Base-by-base conservation (phyloP, 2,113 vertebrate species). In the Psettodes erumei region DNA sequence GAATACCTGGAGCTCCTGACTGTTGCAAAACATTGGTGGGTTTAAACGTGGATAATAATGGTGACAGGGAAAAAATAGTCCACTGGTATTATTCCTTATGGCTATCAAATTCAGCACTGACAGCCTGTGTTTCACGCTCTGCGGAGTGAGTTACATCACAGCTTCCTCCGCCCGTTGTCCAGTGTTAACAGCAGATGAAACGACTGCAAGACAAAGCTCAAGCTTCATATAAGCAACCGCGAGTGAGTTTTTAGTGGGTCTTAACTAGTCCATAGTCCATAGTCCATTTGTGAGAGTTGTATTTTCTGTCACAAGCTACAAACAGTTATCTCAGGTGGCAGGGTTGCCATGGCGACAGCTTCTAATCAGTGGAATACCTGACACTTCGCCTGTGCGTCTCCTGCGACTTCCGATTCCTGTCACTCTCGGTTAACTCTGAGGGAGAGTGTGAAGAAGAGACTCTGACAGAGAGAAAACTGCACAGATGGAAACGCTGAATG, bases 351-450 rank as follows among this genome's bases (percentile, higher is more conserved):
- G 87, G 90, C 75, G 71, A 90, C 77, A 0, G 45, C 43, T 21
- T 78, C 68, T 80, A 85, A 90, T 90, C 78, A 79, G 63, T 65
- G 64, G 74, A 81, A 89, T 84, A 90, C 89, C 88, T 77, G 70
- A 77, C 10, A 37, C 59, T 73, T 70, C 66, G 43, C 47, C n/a
- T n/a, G n/a, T 61, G 48, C 64, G 59, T 76, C 76, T 81, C 69
- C 43, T 15, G 35, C 69, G 81, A 71, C 66, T 48, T 78, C 63
- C 3, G 18, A 68, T 47, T 84, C 48, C 45, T 54, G 64, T 75
- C 51, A 33, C 16, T 70, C 58, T 79, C 64, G 79, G 88, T 91
- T 71, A 80, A 55, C 73, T 77, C 37, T 18, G 68, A 59, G 27
- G 5, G 40, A 67, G 45, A 27, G 35, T 33, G 68, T 61, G 61